Conservation (phyloP, 2,113 vertebrate species). For the Syngnathoides biaculeatus region DNA sequence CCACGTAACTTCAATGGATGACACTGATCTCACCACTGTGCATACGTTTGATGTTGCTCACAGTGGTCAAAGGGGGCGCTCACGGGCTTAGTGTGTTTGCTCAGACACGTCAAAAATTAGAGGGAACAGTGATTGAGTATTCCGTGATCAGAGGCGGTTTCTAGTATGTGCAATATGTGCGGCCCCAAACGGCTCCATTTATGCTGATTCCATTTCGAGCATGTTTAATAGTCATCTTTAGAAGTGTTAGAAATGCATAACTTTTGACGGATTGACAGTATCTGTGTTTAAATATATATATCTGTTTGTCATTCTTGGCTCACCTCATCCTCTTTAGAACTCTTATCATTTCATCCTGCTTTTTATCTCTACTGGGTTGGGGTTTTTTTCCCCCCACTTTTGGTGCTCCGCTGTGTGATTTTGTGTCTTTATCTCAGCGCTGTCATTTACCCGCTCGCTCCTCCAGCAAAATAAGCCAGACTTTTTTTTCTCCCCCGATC, state of each 20-base stretch:
- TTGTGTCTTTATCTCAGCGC: conserved; percentile 37
- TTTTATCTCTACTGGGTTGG: conserved; percentile 31
- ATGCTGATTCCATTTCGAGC: neutral
- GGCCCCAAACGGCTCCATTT: no score
- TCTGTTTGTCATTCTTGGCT: conserved; percentile 39
- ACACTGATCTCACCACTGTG: no score
- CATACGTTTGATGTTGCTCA: no score
- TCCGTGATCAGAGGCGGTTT: no score
- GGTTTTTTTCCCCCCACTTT: conserved; percentile 29
- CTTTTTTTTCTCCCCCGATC: no score
- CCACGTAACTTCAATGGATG: no score
- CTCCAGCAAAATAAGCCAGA: conserved; percentile 38
- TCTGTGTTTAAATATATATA: neutral
- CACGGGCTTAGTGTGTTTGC: no score
- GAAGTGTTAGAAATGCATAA: neutral
- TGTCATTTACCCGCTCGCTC: conserved; percentile 28
- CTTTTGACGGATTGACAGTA: neutral
- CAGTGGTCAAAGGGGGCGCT: no score
- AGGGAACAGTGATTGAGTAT: no score
- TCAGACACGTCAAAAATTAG: no score
- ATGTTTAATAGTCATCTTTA: neutral
- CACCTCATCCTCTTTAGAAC: conserved; percentile 35
- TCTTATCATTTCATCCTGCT: conserved; percentile 20
- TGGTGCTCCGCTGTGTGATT: conserved; percentile 31
- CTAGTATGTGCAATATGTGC: no score